A percentile compares a stretch with the other conserved stretches of the same genome.
Evolutionary conservation across 2,888 invertebrate genomes (phyloP).

Genomic region (Theretra japonica): DNA sequence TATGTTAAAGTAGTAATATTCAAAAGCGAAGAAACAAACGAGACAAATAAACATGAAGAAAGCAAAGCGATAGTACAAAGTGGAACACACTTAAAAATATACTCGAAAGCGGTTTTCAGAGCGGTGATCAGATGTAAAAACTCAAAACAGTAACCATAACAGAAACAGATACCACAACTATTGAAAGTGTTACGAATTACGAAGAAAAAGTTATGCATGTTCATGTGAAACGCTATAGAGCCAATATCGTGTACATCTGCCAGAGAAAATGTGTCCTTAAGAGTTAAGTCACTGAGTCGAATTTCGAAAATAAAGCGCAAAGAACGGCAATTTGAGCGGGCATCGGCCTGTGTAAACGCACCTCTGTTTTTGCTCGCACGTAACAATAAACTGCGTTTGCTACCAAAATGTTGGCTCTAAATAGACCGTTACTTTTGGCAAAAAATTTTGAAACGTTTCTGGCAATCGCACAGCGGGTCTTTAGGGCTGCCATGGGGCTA

Average conservation of each 20-base stretch:
- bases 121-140: neutral
- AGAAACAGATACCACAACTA: constrained; percentile 19
- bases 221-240: constrained; percentile 5
- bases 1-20: neutral
- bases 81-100: neutral
- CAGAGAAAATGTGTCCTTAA: constrained; percentile 31
- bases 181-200: constrained; percentile 34
- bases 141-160: neutral
- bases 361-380: constrained; percentile 50
- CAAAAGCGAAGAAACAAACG: neutral
- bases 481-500: constrained; percentile 1
- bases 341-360: constrained; percentile 49
- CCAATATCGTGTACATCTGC: neutral
- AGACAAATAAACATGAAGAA: neutral
- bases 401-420: constrained; percentile 50
- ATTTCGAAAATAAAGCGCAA: constrained; percentile 35
- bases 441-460: constrained; percentile 50
- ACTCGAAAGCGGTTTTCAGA: neutral
- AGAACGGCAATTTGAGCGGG: constrained; percentile 40
- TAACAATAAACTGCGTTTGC: constrained; percentile 50
- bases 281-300: constrained; percentile 26
- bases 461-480: constrained; percentile 29
- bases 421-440: constrained; percentile 55
- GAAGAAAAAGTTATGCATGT: constrained; percentile 30
- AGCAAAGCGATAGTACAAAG: neutral